These are phyloP conservation scores for Semaprochilodus insignis DNA, from an alignment of 2,797 vertebrate genomes.

Conservation along the genomic window DNA sequence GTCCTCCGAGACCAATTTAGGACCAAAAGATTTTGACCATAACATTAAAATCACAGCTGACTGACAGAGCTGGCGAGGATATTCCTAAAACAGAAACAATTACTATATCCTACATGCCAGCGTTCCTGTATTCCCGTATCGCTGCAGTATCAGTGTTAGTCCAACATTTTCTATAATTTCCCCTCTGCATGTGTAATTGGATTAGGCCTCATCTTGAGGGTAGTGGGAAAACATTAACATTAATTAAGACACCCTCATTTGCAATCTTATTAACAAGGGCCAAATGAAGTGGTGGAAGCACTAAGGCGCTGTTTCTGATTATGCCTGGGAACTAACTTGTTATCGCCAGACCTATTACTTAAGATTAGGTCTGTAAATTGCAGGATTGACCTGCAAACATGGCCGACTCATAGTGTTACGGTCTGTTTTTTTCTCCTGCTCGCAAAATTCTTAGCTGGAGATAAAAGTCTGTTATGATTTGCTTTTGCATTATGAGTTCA, in stretches of 20 bases:
- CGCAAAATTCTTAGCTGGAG: conserved; percentile 29
- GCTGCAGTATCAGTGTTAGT: conserved; percentile 55
- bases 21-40: conserved; percentile 68
- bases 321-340: conserved; percentile 18
- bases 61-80: conserved; percentile 49
- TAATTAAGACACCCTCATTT: conserved; percentile 58
- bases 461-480: conserved; percentile 55
- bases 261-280: conserved; percentile 57
- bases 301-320: conserved; percentile 28
- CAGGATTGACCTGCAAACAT: background rate
- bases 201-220: conserved; percentile 58
- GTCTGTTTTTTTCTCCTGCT: background rate
- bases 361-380: conserved; percentile 32
- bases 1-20: conserved; percentile 71
- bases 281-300: conserved; percentile 42
- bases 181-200: conserved; percentile 58
- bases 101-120: conserved; percentile 54
- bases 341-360: conserved; percentile 36
- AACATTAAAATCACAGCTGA: conserved; percentile 66
- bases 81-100: conserved; percentile 53
- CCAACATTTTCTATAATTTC: conserved; percentile 59
- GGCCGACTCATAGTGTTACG: conserved; percentile 3
- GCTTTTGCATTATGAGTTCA: conserved; percentile 49
- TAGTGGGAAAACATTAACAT: conserved; percentile 57
- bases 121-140: conserved; percentile 53